Evolutionary conservation across 2,888 invertebrate species (phyloP).

Genomic region (Uloborus plumipes): DNA sequence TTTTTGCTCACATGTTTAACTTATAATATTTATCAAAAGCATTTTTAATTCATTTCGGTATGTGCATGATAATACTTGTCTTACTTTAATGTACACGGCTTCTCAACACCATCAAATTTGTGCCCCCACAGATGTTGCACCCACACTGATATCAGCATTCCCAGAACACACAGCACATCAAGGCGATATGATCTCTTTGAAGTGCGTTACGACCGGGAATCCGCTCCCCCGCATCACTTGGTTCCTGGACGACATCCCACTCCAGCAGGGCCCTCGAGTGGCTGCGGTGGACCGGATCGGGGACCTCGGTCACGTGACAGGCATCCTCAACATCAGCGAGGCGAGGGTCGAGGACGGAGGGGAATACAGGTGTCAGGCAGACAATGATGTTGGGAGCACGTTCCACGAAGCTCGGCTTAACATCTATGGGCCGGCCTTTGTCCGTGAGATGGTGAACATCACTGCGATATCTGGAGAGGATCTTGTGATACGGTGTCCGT

Average conservation of each 20-base stretch:
- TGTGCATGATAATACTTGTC: too few species aligned
- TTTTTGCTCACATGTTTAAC: too few species aligned
- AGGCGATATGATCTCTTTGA: constrained; percentile 45
- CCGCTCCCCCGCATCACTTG: constrained; percentile 67
- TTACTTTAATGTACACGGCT: too few species aligned
- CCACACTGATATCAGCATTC: constrained; percentile 55
- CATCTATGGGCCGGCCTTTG: constrained; percentile 73
- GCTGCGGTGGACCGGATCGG: constrained; percentile 69
- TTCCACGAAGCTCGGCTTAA: constrained; percentile 70
- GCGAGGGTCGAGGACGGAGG: constrained; percentile 52
- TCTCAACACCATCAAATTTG: too few species aligned
- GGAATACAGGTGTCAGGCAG: constrained; percentile 46
- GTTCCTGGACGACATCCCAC: constrained; percentile 69
- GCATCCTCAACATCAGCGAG: constrained; percentile 71
- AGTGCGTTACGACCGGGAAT: constrained; percentile 67
- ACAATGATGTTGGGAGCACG: constrained; percentile 69
- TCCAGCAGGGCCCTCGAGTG: constrained; percentile 68
- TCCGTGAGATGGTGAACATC: constrained; percentile 73
- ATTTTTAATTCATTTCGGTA: too few species aligned
- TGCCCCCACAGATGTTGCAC: constrained; percentile 43
- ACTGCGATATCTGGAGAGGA: constrained; percentile 86
- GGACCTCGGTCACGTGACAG: constrained; percentile 70
- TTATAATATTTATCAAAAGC: too few species aligned
- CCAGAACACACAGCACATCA: constrained; percentile 51
- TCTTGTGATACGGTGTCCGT: constrained; percentile 84